phyloP scores from a whole-genome alignment of 2,888 invertebrate species.

The Dorcus hopei region DNA sequence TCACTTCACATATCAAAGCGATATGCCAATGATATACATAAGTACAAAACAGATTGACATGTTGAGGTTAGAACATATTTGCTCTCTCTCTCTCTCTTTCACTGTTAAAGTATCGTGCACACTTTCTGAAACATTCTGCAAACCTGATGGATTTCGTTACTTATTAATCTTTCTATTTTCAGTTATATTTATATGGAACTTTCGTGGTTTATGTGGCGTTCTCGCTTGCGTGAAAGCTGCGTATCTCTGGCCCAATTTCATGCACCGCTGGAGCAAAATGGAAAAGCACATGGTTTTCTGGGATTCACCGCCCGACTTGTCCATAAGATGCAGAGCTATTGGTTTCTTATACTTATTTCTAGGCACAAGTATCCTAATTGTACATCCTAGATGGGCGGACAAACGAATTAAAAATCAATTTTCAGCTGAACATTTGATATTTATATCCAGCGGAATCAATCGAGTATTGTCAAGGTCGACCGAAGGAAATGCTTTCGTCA shows the following conservation, averaged over 20 bases:
- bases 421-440: conserved; percentile 16
- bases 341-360: conserved; percentile 11
- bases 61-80: too few relatives aligned
- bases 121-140: too few relatives aligned
- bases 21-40: too few relatives aligned
- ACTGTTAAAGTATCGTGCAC: too few relatives aligned
- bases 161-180: not conserved
- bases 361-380: conserved; percentile 12
- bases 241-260: conserved; percentile 16
- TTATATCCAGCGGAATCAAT: not conserved
- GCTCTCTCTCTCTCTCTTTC: too few relatives aligned
- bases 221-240: conserved; percentile 12
- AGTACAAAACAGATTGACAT: too few relatives aligned
- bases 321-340: conserved; percentile 6
- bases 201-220: conserved; percentile 10
- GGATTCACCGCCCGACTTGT: conserved; percentile 7
- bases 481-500: not conserved
- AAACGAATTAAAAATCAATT: not conserved
- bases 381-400: not conserved
- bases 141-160: too few relatives aligned
- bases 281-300: conserved; percentile 13
- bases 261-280: conserved; percentile 19
- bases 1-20: too few relatives aligned
- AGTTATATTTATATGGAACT: conserved; percentile 19
- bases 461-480: not conserved